phyloP scores from a whole-genome alignment of 2,797 vertebrate species.

The Lepus oiostolus region DNA sequence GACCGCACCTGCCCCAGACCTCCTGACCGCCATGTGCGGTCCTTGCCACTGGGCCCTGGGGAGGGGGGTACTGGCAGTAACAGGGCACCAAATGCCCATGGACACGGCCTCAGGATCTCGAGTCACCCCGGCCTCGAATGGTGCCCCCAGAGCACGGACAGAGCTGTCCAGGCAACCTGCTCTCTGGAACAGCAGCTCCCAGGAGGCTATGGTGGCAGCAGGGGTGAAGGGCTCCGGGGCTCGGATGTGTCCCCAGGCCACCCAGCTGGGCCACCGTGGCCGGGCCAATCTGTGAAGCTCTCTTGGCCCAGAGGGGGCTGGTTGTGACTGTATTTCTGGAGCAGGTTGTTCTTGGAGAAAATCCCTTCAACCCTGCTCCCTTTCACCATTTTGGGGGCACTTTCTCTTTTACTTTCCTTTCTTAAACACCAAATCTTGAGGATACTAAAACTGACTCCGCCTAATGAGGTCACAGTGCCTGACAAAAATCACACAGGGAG shows the following conservation, averaged over 20 bases:
- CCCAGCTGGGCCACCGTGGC: neutral
- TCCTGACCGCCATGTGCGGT: neutral
- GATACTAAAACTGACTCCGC: conserved; percentile 6
- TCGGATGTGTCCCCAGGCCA: neutral
- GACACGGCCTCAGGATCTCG: conserved; percentile 64
- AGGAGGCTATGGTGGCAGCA: conserved; percentile 18
- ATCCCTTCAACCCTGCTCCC: neutral
- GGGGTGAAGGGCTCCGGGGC: neutral
- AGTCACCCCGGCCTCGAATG: conserved; percentile 63
- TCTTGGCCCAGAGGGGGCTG: neutral
- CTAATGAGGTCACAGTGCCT: neutral
- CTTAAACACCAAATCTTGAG: conserved; percentile 39
- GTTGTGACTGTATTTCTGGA: neutral
- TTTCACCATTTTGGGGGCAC: neutral
- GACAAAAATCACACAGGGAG: neutral
- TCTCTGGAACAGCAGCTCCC: conserved; percentile 42
- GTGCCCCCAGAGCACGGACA: conserved; percentile 22
- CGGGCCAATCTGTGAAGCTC: neutral
- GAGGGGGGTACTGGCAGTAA: conserved; percentile 44
- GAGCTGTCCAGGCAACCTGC: conserved; percentile 58
- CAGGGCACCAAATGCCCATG: conserved; percentile 17
- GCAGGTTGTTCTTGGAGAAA: conserved; percentile 3
- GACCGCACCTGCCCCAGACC: neutral
- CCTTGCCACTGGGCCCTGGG: conserved; percentile 45
- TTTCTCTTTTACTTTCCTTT: neutral